Evolutionary conservation across 2,113 vertebrate species (phyloP), one percentile per base, ranked within the genome.

Genomic region (Thunnus maccoyii): DNA sequence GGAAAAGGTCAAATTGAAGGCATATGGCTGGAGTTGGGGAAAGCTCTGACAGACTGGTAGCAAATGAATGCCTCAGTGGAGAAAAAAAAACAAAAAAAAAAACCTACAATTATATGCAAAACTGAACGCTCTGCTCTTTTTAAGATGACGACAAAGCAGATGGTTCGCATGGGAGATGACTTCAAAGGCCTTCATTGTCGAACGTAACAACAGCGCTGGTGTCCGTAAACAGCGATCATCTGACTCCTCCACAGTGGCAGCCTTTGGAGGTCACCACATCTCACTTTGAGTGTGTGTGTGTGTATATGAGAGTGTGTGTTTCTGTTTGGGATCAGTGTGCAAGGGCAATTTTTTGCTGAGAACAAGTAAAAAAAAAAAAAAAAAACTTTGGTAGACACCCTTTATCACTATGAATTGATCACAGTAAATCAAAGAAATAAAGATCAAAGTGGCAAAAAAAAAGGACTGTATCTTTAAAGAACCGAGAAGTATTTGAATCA

Each of bases 171-270:
- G n/a, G 52, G 80, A 70, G 69, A 80, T 14, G 89, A 44, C 88
- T 90, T 92, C 86, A 91, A 91, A 94, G 74, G 83, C 44, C 64
- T 56, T 79, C 85, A 84, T 91, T 93, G 92, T 92, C 22, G 32
- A 48, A 60, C 12, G 32, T 18, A 89, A 93, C 85, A 93, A 90
- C 68, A 67, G 80, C 70, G 54, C 69, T 79, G 74, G 73, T 88
- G 88, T 90, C 87, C 20, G 48, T 66, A 77, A 86, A 72, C 78
- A 71, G 73, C 44, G 13, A 76, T 73, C 84, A 69, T 78, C 72
- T 78, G 84, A 89, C 84, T 80, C 47, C 48, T 65, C 52, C 11
- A 44, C 32, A 30, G 84, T 81, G 85, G 84, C 85, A 88, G 86
- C 70, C 77, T 71, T 82, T 83, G 84, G 90, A 87, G 89, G 89